Base-by-base conservation (phyloP, 2,888 invertebrate species). In the Notodonta dromedarius region DNA sequence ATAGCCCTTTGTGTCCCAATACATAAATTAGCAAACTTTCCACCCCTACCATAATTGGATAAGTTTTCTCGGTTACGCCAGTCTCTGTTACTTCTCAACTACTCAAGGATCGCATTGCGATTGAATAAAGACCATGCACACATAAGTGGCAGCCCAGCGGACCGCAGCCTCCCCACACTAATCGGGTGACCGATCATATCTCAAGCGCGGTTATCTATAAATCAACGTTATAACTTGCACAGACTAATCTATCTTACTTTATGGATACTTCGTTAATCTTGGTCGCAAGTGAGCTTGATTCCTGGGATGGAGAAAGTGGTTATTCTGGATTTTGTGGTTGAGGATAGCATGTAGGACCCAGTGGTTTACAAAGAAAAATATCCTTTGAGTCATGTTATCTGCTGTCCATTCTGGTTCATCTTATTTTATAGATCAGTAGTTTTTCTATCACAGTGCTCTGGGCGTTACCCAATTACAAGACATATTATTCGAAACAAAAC, bases 211-310 rank as follows among this genome's bases (percentile, higher is more conserved):
- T 16, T 16, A 16, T 16, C 50, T 14, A 50, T 50, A 50, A 16
- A 50, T 50, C 50, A 50, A 16, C 50, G n/a, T 13, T 46, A 46
- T 46, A 46, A 46, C 42, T 42, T 46, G 13, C 46, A n/a, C 46
- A n/a, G 13, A 46, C 46, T 46, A n/a, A 46, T 46, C 46, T 46
- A 46, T 46, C 46, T 46, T 46, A 13, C 46, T 46, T 46, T 46
- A 46, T 46, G 46, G n/a, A 5, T 11, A 46, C 46, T 13, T 46
- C 13, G 13, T 46, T 46, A 46, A n/a, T 46, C 12, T 46, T 12
- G 44, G 44, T 46, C 13, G 46, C 46, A 46, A 46, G 13, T 46
- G 46, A n/a, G 46, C 5, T 46, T 11, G n/a, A 4, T n/a, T 46
- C 46, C 11, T 12, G 42, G 12, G 12, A n/a, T 46, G 5, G n/a